Conservation (phyloP, 1,140 invertebrate genomes). For the Hylaeus anthracinus region DNA sequence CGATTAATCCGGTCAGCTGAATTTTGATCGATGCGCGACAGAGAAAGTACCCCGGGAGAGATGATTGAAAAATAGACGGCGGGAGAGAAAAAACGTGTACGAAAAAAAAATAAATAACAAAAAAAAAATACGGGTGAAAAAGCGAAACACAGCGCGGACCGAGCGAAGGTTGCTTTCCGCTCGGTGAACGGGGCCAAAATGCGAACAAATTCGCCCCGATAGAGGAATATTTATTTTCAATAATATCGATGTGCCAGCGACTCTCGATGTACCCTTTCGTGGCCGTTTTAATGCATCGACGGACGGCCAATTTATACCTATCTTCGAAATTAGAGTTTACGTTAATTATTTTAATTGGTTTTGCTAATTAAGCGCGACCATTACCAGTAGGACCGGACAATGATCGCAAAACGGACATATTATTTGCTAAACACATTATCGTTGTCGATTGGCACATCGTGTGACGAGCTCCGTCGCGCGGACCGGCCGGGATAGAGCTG, state of each 20-base stretch:
- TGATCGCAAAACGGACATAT: conserved; percentile 50
- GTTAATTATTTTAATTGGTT: conserved; percentile 61
- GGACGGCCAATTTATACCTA: conserved; percentile 35
- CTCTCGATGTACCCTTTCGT: conserved; percentile 39
- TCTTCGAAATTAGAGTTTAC: conserved; percentile 47
- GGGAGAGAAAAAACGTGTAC: conserved; percentile 3
- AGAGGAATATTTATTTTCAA: conserved; percentile 49
- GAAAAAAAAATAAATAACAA: conserved; percentile 8
- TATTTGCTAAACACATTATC: conserved; percentile 56
- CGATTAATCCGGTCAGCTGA: conserved; percentile 52
- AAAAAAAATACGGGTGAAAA: not conserved
- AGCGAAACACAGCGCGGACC: not conserved
- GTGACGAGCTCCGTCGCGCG: conserved; percentile 3
- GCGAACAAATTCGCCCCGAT: conserved; percentile 8
- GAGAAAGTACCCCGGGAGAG: conserved; percentile 36
- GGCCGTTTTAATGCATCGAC: conserved; percentile 47
- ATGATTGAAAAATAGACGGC: conserved; percentile 37
- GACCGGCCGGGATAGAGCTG: not conserved
- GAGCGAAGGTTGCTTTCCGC: conserved; percentile 29
- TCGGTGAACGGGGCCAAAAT: conserved; percentile 16
- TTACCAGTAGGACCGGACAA: conserved; percentile 32
- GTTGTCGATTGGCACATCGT: conserved; percentile 5
- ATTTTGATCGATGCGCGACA: conserved; percentile 51
- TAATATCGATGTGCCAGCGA: conserved; percentile 37
- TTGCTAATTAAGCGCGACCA: conserved; percentile 52